Evolutionary conservation across 64 coral and sea anemone genomes (phyloP).

Genomic region (Dendronephthya gigantea): DNA sequence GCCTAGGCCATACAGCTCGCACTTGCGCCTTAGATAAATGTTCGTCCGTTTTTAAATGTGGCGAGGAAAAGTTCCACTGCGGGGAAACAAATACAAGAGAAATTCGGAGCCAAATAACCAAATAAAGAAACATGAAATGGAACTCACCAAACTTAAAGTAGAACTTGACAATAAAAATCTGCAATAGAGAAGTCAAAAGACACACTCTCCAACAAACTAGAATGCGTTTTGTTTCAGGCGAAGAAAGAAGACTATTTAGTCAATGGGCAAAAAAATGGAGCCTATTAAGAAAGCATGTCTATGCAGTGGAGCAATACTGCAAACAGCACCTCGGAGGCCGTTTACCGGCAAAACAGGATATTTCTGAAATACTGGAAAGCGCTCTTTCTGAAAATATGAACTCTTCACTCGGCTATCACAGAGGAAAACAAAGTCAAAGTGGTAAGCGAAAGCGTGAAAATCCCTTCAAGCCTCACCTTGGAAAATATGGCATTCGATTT

Average conservation of each 20-base stretch:
- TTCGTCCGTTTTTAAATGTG: constrained; percentile 21
- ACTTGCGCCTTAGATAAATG: constrained; percentile 23
- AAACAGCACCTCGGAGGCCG: constrained; percentile 16
- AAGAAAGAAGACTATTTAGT: constrained; percentile 21
- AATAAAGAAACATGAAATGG: constrained; percentile 38
- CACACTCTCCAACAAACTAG: constrained; percentile 13
- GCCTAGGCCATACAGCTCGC: constrained; percentile 9
- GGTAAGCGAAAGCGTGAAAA: no score
- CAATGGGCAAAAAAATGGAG: constrained; percentile 24
- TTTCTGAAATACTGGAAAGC: no score
- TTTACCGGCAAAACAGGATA: no score
- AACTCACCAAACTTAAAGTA: constrained; percentile 20
- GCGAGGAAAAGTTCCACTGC: constrained; percentile 21
- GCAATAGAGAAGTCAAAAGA: constrained; percentile 4
- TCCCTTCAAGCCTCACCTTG: not conserved
- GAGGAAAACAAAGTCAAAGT: constrained; percentile 2
- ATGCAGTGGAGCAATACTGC: constrained; percentile 18
- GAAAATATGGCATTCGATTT: constrained; percentile 3
- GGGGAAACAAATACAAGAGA: constrained; percentile 22
- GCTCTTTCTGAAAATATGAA: no score
- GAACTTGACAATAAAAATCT: constrained; percentile 7
- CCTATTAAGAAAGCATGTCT: constrained; percentile 31
- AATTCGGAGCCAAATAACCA: constrained; percentile 13
- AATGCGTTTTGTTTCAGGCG: constrained; percentile 24
- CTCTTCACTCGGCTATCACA: no score